phyloP scores from a whole-genome alignment of 1,140 invertebrate genomes.

The Yoshiicerus persimilis region DNA sequence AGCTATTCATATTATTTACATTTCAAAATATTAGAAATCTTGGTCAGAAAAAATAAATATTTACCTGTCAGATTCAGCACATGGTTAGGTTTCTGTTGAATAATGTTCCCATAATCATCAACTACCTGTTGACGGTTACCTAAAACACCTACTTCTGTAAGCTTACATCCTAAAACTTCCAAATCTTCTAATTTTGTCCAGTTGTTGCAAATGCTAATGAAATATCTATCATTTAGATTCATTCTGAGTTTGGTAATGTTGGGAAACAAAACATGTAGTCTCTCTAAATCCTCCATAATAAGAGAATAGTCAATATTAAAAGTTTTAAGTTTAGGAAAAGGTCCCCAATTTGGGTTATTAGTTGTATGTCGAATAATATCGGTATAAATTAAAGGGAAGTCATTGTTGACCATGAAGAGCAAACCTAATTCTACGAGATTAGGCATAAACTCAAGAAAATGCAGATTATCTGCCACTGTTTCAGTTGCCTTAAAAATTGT shows the following conservation, averaged over 20 bases:
- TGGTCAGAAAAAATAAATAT: not conserved
- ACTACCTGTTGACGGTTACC: not conserved
- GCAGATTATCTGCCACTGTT: conserved; percentile 9
- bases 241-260: not conserved
- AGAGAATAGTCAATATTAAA: not conserved
- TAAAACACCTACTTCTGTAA: conserved; percentile 5
- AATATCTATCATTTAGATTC: conserved; percentile 12
- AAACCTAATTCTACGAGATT: not conserved
- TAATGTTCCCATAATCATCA: not conserved
- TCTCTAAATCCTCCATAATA: not conserved
- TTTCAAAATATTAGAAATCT: not conserved
- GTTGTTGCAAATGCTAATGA: not conserved
- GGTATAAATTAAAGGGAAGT: conserved; percentile 9
- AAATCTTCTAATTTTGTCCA: conserved; percentile 30
- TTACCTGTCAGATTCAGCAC: not conserved
- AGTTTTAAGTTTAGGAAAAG: not conserved
- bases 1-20: not conserved
- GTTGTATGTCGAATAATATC: conserved; percentile 14
- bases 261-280: conserved; percentile 23
- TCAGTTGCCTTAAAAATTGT: conserved; percentile 5
- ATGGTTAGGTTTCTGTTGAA: not conserved
- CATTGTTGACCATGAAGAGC: not conserved
- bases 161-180: conserved; percentile 20
- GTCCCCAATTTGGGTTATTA: not conserved
- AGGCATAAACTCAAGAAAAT: conserved; percentile 28